Evolutionary conservation across 2,888 invertebrate genomes (phyloP).

Genomic region (Pachydiplax longipennis): DNA sequence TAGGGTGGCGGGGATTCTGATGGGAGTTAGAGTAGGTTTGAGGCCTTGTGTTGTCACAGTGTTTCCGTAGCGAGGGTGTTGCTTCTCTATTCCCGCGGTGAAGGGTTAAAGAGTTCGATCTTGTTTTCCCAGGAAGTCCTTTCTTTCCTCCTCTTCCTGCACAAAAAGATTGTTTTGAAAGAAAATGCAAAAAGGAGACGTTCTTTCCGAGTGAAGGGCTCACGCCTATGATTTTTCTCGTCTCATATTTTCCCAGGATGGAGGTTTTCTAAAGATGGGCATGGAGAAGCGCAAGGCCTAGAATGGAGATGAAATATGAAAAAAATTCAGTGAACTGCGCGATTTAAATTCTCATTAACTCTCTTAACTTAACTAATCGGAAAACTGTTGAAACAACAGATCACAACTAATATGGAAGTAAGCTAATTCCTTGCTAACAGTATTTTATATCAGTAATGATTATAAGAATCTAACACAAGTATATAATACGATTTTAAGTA

Average conservation of each 20-base stretch:
- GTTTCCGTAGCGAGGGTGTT: neutral
- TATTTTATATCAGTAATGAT: too few species aligned
- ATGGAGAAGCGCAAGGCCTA: neutral
- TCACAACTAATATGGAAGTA: too few species aligned
- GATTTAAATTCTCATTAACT: too few species aligned
- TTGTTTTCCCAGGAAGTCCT: neutral
- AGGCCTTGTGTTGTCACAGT: neutral
- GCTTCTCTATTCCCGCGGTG: slow-evolving; percentile 12
- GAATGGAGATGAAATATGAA: too few species aligned
- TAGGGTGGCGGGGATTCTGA: neutral
- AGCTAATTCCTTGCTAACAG: too few species aligned
- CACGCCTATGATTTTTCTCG: slow-evolving; percentile 4
- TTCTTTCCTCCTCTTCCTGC: neutral
- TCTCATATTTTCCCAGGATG: slow-evolving; percentile 21
- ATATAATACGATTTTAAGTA: too few species aligned
- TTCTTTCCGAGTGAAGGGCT: neutral
- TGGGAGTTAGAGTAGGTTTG: neutral
- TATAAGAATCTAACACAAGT: too few species aligned
- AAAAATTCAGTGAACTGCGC: too few species aligned
- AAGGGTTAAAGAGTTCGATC: slow-evolving; percentile 19
- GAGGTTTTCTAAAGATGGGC: neutral
- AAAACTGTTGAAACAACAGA: too few species aligned
- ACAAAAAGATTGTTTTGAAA: slow-evolving; percentile 4
- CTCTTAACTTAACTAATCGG: too few species aligned
- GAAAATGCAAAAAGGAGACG: slow-evolving; percentile 21